Conservation (phyloP, 2,797 vertebrate genomes). For the Neomorphus geoffroyi region DNA sequence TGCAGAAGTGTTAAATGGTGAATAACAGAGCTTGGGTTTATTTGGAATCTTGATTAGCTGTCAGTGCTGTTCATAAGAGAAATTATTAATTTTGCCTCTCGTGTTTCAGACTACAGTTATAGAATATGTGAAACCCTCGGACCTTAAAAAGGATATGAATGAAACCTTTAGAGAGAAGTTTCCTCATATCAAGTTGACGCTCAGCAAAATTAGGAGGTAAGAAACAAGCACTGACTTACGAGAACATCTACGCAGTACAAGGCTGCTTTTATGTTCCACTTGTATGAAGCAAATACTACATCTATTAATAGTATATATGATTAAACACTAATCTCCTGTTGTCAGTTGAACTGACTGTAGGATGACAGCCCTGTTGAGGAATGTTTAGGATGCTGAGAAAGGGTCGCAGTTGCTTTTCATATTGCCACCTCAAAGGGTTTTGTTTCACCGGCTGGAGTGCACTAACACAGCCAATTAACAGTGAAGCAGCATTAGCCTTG, state of each 20-base stretch:
- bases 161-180: conserved; percentile 97
- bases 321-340: conserved; percentile 49
- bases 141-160: conserved; percentile 99
- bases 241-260: not conserved
- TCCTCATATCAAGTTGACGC: conserved; percentile 92
- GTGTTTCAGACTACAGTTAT: conserved; percentile 91
- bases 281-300: not conserved
- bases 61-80: not conserved
- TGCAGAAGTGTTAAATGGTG: not conserved
- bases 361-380: not conserved
- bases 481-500: not conserved
- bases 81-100: not conserved
- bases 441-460: not conserved
- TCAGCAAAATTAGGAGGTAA: conserved; percentile 98
- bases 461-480: not conserved
- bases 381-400: conserved; percentile 20
- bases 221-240: not conserved
- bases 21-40: not conserved
- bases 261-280: not conserved
- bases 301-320: conserved; percentile 55
- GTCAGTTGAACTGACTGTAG: conserved; percentile 19
- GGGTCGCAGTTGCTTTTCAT: conserved; percentile 11
- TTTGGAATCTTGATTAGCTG: not conserved
- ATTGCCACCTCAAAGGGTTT: conserved; percentile 2
- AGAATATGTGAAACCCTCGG: conserved; percentile 95